Evolutionary conservation across 2,113 vertebrate genomes (phyloP), one percentile per base, ranked within the genome.

Genomic region (Melospiza georgiana): DNA sequence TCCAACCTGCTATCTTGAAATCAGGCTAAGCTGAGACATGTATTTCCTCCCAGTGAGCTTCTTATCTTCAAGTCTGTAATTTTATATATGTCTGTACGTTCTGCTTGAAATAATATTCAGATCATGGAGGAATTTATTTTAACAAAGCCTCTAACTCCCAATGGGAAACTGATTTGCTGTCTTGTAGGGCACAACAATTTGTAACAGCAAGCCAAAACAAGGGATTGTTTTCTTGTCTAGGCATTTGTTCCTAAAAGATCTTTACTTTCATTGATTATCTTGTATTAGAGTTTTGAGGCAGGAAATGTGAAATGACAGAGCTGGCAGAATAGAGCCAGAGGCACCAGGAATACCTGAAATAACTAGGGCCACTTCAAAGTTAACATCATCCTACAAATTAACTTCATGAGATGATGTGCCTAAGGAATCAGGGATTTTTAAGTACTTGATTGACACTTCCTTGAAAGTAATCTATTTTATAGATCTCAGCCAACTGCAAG

Each of bases 381-480:
- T 39, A 74, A 78, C 66, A 79, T 94, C 44, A n/a, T 67, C 57
- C 59, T 86, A 58, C 69, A 84, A 93, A 92, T 89, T 49, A 80
- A 25, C 31, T 78, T 84, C 69, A 91, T 81, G 74, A 95, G 48
- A 74, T 23, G 25, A 49, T 75, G 8, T 76, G 19, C 46, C 65
- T 67, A 57, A 91, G 62, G 54, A 91, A 68, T 35, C 12, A 92
- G 51, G n/a, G 62, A 73, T 39, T 71, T 96, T 93, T 92, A 91
- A 93, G 80, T 61, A 88, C 35, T 91, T 84, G 78, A 87, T n/a
- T 92, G 86, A 43, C 72, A 80, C 22, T 91, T 63, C 61, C 30
- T 79, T 86, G 22, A 46, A 75, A 90, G 21, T 59, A 78, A 90
- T 95, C 91, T 89, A 41, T 93, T 96, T 87, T 35, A 84, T 28